These are phyloP conservation scores for Acridotheres tristis DNA, from an alignment of 2,797 vertebrate species.

Conservation along the genomic window DNA sequence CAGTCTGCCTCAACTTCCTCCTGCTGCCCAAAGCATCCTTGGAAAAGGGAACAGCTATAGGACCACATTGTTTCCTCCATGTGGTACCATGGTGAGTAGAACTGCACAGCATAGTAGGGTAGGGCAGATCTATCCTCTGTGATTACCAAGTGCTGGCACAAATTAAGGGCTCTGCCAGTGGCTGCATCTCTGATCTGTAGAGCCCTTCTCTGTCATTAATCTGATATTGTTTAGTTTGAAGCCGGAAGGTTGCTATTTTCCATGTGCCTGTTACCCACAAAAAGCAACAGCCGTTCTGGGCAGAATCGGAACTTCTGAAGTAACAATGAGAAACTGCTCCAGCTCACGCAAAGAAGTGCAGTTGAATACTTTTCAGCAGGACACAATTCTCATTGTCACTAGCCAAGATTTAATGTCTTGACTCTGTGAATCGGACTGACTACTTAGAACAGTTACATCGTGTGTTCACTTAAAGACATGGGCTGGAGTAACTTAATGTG, in stretches of 20 bases:
- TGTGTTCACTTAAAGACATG: background rate
- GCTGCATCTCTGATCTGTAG: background rate
- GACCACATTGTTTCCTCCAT: background rate
- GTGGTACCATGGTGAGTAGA: background rate
- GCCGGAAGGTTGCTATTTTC: slow-evolving; percentile 31
- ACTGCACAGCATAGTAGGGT: background rate
- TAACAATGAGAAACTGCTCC: background rate
- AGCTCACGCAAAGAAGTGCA: background rate
- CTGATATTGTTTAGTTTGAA: background rate
- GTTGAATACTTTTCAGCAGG: slow-evolving; percentile 21
- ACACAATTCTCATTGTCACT: slow-evolving; percentile 29
- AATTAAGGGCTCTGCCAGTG: background rate
- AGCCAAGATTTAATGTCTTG: slow-evolving; percentile 35
- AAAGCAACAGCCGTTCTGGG: background rate
- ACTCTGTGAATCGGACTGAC: background rate
- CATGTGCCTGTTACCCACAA: background rate
- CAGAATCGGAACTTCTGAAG: slow-evolving; percentile 23
- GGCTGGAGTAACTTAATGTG: background rate
- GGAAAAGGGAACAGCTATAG: background rate
- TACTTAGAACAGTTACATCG: background rate
- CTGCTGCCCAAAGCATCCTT: background rate
- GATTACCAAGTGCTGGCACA: background rate
- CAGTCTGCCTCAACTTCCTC: background rate
- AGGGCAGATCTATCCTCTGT: background rate
- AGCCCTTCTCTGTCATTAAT: slow-evolving; percentile 11